A percentile compares a stretch with the other conserved stretches of the same genome.
Evolutionary conservation across 2,888 invertebrate genomes (phyloP).

Genomic region (Chrysina gloriosa): DNA sequence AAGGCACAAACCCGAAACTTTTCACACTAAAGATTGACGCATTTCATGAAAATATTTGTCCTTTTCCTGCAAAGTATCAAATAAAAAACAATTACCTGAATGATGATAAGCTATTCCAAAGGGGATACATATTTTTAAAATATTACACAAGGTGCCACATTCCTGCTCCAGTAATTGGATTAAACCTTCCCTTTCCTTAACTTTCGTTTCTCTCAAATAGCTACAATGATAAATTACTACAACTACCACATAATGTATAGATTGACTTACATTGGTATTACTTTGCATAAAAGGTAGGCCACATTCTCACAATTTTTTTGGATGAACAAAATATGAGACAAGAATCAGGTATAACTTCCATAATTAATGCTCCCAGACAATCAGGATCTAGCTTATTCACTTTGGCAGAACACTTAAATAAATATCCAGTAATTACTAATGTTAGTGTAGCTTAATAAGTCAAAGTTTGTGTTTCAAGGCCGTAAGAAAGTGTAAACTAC

Average conservation of each 20-base stretch:
- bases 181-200: constrained; percentile 71
- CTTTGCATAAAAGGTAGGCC: constrained; percentile 77
- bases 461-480: no score
- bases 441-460: no score
- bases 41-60: no score
- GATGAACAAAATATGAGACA: constrained; percentile 95
- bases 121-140: constrained; percentile 75
- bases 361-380: constrained; percentile 80
- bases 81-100: constrained; percentile 67
- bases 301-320: constrained; percentile 94
- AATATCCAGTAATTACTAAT: no score
- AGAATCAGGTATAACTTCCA: constrained; percentile 85
- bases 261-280: constrained; percentile 61
- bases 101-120: constrained; percentile 95
- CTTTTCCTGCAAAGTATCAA: background rate
- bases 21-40: no score
- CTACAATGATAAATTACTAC: constrained; percentile 57
- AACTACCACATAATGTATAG: background rate
- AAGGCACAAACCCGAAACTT: no score
- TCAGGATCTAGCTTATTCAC: constrained; percentile 80
- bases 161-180: constrained; percentile 74
- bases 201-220: constrained; percentile 68
- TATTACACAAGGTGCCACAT: constrained; percentile 73
- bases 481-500: no score
- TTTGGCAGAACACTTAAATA: constrained; percentile 71